Conservation (phyloP, 2,888 invertebrate genomes). For the Oegoconia quadripuncta region DNA sequence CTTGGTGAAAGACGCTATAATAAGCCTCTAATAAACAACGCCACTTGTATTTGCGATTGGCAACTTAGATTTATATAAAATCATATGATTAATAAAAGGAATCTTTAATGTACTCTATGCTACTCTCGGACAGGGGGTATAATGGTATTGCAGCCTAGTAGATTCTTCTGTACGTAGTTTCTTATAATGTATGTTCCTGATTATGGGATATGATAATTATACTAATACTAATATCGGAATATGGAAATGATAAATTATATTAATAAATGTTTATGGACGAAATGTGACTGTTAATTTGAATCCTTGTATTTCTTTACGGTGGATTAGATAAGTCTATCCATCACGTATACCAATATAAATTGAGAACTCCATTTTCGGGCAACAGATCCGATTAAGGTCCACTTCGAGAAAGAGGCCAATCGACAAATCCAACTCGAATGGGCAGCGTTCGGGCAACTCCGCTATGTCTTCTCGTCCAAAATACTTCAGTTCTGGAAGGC, state of each 20-base stretch:
- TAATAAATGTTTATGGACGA: constrained; percentile 78
- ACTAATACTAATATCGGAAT: constrained; percentile 69
- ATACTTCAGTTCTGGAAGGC: too few relatives aligned
- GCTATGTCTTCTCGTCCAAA: too few relatives aligned
- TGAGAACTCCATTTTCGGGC: too few relatives aligned
- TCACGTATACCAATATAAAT: too few relatives aligned
- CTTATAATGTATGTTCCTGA: constrained; percentile 61
- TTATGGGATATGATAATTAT: constrained; percentile 60
- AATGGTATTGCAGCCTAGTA: constrained; percentile 71
- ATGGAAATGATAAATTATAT: constrained; percentile 74
- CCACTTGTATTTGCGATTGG: constrained; percentile 74
- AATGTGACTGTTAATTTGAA: constrained; percentile 29
- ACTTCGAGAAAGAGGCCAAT: too few relatives aligned
- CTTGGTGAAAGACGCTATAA: constrained; percentile 77
- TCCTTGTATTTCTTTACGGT: too few relatives aligned
- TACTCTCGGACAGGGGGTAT: constrained; percentile 67
- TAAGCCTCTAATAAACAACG: constrained; percentile 70
- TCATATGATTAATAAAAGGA: constrained; percentile 57
- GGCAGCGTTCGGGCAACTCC: too few relatives aligned
- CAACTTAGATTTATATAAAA: constrained; percentile 68
- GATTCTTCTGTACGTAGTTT: constrained; percentile 72
- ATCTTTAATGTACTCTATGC: constrained; percentile 61
- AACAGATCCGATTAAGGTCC: too few relatives aligned
- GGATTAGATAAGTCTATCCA: too few relatives aligned
- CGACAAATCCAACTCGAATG: too few relatives aligned